These are phyloP conservation scores for Pilophorus perplexus DNA, from an alignment of 2,888 invertebrate species.

Conservation along the genomic window DNA sequence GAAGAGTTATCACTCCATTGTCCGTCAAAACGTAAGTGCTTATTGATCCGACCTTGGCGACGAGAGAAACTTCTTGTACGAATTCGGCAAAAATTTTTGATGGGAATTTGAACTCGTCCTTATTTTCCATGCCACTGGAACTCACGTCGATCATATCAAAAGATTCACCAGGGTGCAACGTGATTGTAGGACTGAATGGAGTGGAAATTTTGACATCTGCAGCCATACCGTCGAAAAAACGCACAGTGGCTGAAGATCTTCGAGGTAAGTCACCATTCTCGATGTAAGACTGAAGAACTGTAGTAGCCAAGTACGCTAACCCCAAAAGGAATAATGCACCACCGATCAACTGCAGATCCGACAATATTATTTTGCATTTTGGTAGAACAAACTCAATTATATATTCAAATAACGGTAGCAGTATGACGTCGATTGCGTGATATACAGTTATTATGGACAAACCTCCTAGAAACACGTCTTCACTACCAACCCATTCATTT, in stretches of 20 bases:
- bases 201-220: not conserved
- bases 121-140: not conserved
- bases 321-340: constrained; percentile 29
- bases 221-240: constrained; percentile 7
- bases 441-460: constrained; percentile 33
- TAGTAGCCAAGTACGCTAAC: constrained; percentile 24
- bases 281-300: constrained; percentile 18
- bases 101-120: not conserved
- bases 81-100: not conserved
- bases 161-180: not conserved
- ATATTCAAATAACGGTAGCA: constrained; percentile 29
- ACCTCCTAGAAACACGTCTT: not conserved
- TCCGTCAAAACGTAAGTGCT: not conserved
- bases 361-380: constrained; percentile 14
- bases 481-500: constrained; percentile 22
- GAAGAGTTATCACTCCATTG: not conserved
- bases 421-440: constrained; percentile 26
- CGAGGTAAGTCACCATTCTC: constrained; percentile 11
- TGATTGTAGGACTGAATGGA: not conserved
- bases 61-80: not conserved
- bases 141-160: constrained; percentile 20
- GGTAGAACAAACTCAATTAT: constrained; percentile 29
- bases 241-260: not conserved
- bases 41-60: not conserved
- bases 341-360: constrained; percentile 32